Evolutionary conservation across 64 coral and sea anemone genomes (phyloP).

Genomic region (Stichodactyla mertensii): DNA sequence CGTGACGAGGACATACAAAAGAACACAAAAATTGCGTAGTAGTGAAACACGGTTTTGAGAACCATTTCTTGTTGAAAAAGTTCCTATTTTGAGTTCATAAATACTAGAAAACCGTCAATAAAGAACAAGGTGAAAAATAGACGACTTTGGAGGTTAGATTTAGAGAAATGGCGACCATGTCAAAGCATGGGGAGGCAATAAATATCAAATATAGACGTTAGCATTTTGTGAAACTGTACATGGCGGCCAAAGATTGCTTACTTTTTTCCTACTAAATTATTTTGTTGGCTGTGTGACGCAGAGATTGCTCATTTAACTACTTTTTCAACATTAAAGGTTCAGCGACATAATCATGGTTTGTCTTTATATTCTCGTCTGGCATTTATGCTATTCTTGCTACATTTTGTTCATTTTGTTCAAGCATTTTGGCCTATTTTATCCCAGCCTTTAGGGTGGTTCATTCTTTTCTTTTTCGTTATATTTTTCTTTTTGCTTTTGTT

Average conservation of each 20-base stretch:
- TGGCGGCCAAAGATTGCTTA: slow-evolving; percentile 22
- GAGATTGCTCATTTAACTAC: background rate
- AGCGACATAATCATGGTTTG: slow-evolving; percentile 16
- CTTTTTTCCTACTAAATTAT: slow-evolving; percentile 29
- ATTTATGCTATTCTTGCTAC: background rate
- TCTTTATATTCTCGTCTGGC: background rate
- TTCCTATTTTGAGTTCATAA: slow-evolving; percentile 29
- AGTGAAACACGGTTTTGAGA: background rate
- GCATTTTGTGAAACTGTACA: slow-evolving; percentile 47
- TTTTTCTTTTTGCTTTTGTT: background rate
- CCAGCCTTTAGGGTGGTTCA: background rate
- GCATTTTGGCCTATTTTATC: slow-evolving; percentile 20
- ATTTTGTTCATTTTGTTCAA: background rate
- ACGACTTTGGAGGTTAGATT: slow-evolving; percentile 17
- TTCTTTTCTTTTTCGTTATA: slow-evolving; percentile 5
- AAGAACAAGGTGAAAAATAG: slow-evolving; percentile 48
- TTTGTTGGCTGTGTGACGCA: slow-evolving; percentile 9
- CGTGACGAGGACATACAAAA: background rate
- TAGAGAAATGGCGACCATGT: background rate
- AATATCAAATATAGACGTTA: slow-evolving; percentile 51
- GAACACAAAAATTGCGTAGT: background rate
- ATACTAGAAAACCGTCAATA: slow-evolving; percentile 37
- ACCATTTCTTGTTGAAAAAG: slow-evolving; percentile 63
- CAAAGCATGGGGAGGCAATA: slow-evolving; percentile 24
- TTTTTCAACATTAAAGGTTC: slow-evolving; percentile 73